These are phyloP conservation scores for Capromys pilorides DNA, from an alignment of 2,797 vertebrate species.

Conservation along the genomic window DNA sequence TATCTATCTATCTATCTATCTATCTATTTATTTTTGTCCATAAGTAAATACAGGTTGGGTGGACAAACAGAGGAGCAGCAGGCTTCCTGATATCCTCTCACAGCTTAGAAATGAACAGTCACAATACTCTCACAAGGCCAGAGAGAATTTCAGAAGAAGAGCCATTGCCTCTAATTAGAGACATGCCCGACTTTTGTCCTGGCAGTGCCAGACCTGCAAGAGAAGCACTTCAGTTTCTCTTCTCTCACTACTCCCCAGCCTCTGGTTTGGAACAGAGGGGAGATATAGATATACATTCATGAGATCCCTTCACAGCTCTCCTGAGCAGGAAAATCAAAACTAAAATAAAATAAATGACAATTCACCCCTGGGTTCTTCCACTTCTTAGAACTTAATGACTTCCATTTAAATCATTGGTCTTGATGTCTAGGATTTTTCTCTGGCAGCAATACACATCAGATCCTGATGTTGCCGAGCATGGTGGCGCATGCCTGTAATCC, in stretches of 20 bases:
- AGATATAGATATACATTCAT: background rate
- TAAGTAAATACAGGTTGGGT: background rate
- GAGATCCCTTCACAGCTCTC: background rate
- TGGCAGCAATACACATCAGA: background rate
- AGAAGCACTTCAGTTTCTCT: background rate
- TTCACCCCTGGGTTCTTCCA: background rate
- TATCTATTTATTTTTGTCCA: background rate
- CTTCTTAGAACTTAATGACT: background rate
- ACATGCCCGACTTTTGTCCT: background rate
- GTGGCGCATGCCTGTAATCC: no score
- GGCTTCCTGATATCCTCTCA: background rate
- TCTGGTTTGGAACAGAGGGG: background rate
- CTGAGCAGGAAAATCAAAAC: background rate
- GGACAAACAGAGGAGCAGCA: background rate
- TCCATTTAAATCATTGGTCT: background rate
- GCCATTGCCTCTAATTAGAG: background rate
- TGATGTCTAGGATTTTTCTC: background rate
- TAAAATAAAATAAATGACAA: conserved; percentile 9
- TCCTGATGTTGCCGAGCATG: background rate
- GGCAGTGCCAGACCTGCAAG: background rate
- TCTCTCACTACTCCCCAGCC: background rate
- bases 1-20: no score
- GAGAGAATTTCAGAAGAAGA: background rate
- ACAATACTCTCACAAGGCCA: background rate
- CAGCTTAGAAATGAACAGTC: background rate